These are phyloP conservation scores for Drosophila dives DNA, from an alignment of 2,888 invertebrate genomes.

Conservation along the genomic window DNA sequence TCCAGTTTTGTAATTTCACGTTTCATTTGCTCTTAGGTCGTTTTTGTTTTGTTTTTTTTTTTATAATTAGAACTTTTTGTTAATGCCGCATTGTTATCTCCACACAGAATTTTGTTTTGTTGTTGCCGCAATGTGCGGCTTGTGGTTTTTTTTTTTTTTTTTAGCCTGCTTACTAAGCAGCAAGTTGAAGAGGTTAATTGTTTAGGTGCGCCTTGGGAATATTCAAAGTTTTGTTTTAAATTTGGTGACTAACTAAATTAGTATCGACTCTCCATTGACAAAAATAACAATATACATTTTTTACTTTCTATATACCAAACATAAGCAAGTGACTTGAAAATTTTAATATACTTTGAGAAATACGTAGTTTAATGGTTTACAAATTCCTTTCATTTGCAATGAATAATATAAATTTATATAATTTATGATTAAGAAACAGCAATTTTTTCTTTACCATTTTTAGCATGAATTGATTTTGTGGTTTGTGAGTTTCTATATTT, in stretches of 20 bases:
- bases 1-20: constrained; percentile 29
- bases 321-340: not conserved
- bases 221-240: not conserved
- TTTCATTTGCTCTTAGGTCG: constrained; percentile 13
- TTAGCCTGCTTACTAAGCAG: constrained; percentile 38
- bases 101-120: constrained; percentile 9
- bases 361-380: not conserved
- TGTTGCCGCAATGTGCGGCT: constrained; percentile 32
- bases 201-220: constrained; percentile 24
- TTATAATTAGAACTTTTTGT: constrained; percentile 62
- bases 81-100: constrained; percentile 72
- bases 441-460: not conserved
- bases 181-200: constrained; percentile 67
- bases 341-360: not conserved
- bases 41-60: constrained; percentile 18
- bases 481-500: not conserved
- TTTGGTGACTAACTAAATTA: not conserved
- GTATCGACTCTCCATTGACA: not conserved
- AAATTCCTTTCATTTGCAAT: too few species aligned
- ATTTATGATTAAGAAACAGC: too few species aligned
- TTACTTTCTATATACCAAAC: not conserved
- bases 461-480: not conserved
- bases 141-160: constrained; percentile 26
- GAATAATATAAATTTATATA: too few species aligned
- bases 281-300: not conserved